Evolutionary conservation across 35 echinoderm and acorn worm genomes (phyloP).

Genomic region (Chiridota heheva): DNA sequence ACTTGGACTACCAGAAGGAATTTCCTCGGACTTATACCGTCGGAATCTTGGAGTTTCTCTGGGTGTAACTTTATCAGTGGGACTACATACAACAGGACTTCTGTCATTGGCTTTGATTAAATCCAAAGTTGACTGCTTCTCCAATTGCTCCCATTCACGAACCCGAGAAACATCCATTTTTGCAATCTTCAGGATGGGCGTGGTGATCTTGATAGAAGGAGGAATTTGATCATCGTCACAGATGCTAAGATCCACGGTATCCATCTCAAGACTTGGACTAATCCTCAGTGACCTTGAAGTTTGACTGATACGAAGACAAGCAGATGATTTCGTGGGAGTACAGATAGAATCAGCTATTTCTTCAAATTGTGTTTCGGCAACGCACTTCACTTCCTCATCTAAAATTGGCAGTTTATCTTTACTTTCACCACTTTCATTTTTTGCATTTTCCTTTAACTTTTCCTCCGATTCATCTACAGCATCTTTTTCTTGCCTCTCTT

Average conservation of each 20-base stretch:
- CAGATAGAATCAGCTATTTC: too few relatives aligned
- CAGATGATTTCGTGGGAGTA: too few relatives aligned
- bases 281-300: too few relatives aligned
- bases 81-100: not conserved
- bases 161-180: not conserved
- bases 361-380: too few relatives aligned
- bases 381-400: not conserved
- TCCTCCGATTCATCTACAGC: not conserved
- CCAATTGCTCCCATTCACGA: not conserved
- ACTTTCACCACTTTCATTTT: constrained; percentile 1
- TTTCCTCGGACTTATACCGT: constrained; percentile 67
- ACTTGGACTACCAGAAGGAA: constrained; percentile 5
- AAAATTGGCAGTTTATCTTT: not conserved
- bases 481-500: not conserved
- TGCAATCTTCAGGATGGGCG: constrained; percentile 22
- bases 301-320: too few relatives aligned
- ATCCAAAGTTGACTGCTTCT: constrained; percentile 2
- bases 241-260: not conserved
- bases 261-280: too few relatives aligned
- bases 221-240: not conserved
- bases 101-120: too few relatives aligned
- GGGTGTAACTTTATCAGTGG: constrained; percentile 17
- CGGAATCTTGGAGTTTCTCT: constrained; percentile 49
- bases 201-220: constrained; percentile 17
- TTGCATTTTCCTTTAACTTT: constrained; percentile 12